Evolutionary conservation across 2,113 vertebrate species (phyloP), one percentile per base, ranked within the genome.

Genomic region (Tringa solitaria): DNA sequence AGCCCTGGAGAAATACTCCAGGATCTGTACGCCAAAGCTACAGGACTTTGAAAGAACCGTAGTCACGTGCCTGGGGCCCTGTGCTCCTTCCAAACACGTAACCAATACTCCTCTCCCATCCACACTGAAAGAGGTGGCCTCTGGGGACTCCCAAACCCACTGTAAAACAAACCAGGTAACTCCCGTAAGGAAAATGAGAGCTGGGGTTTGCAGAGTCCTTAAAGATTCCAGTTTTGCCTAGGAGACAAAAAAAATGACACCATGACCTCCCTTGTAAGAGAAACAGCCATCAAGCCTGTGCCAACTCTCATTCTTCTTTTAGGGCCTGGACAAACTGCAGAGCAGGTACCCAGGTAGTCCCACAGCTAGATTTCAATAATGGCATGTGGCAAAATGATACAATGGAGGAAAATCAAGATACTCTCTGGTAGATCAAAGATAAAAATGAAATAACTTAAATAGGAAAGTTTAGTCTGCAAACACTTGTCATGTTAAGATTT

Each of bases 51-150:
- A 67, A 48, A 88, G 70, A 83, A 63, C 37, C 3, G 0, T 2
- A 50, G 24, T 6, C 24, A n/a, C 1, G 3, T 0, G 3, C 27
- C 5, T 28, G 26, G 10, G 46, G n/a, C 53, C 43, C 43, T 46
- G 32, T 43, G 35, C 26, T 82, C 37, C 45, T 65, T 76, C 35
- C 41, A 28, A 56, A 76, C 56, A 28, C 33, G 26, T 33, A n/a
- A 46, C 61, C 0, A 2, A 33, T 26, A 32, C 41, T 82, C 6
- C 60, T 80, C 35, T 39, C 61, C 63, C 56, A 76, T 21, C 63
- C 0, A 1, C 83, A 54, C 39, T 68, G 37, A 28, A 75, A 69
- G 22, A 54, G 35, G 41, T 56, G 24, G 46, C 24, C 28, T 83
- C 8, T 68, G 20, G 21, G 37, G 33, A 74, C 67, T 45, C 32